Base-by-base conservation (phyloP, 2,113 vertebrate genomes). In the Corapipo altera region DNA sequence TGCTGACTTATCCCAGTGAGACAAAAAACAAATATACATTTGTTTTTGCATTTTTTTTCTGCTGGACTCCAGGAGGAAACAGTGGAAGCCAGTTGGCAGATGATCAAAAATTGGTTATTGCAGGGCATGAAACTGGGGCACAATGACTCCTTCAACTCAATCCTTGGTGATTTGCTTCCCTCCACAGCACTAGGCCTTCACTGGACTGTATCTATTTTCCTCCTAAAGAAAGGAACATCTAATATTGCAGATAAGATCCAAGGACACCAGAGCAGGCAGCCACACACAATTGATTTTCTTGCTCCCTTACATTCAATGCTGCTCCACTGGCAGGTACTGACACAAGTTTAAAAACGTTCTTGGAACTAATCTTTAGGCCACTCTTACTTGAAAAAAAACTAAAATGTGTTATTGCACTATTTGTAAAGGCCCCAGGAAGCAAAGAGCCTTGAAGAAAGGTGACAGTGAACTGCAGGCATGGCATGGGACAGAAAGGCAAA, bases 241-340 rank as follows among this genome's bases (percentile, higher is more conserved):
- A 61, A 62, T 87, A 49, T 32, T 75, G 79, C 69, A 93, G 95
- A 76, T 94, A 93, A 91, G 92, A 96, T 94, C 92, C 95, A 96
- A 95, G 84, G 80, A 75, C 93, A 75, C 61, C 20, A 13, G 48
- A 87, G 90, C 83, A 89, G 93, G 79, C 79, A 95, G 85, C 82
- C 85, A 72, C 2, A 54, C 69, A 49, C 65, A 57, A 79, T 46
- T 91, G 96, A 92, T 96, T 96, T 91, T 72, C 76, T 57, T 69
- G 41, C 72, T 89, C n/a, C 52, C 83, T 81, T 58, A 35, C 32
- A 58, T 35, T 93, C 75, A 78, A 30, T n/a, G 35, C 79, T 88
- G 75, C 71, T 93, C 54, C 51, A 46, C 76, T 76, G 85, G 58
- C 76, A 95, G 93, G 39, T 74, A n/a, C 72, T 81, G 67, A 94